Base-by-base conservation (phyloP, 2,797 vertebrate species). In the Centroberyx gerrardi region DNA sequence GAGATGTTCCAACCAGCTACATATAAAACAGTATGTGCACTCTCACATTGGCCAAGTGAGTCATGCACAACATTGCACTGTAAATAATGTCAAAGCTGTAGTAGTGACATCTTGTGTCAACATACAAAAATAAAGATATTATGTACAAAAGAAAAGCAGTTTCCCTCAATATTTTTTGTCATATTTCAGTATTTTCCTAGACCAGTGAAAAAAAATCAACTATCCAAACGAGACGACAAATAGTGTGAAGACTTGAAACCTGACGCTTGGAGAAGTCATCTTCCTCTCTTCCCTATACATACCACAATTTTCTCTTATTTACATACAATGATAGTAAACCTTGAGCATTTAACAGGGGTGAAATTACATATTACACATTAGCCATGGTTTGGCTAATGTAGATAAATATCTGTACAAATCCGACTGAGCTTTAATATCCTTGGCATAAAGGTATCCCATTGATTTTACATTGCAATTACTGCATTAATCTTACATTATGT, bases 111-210 rank as follows among this genome's bases (percentile, higher is more conserved):
- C 56, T 70, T 17, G 66, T 78, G 87, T 87, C 77, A 67, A 90
- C 76, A 83, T 95, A 95, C 80, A 95, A 95, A 95, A 95, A 95
- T 95, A 95, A 94, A 94, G 88, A 92, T 95, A 94, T 94, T 92
- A 94, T 92, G 80, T 95, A 95, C 93, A 95, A 90, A 78, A 78
- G 62, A 74, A 92, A 82, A 83, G 63, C 55, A 40, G 31, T 36
- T 71, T 76, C 77, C 62, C 68, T 72, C 76, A 61, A 71, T 74
- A 79, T 77, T 49, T 78, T 74, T 33, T 42, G 38, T 83, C 17
- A 67, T 69, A 88, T 79, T 71, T 78, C 64, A 81, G 51, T 65
- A 70, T 72, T 42, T 74, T 79, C 66, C 44, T 61, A 75, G 68
- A 74, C 48, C 65, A 62, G 73, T 71, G 82, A 63, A 75, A 81